Base-by-base conservation (phyloP, 2,113 vertebrate species). In the Eubucco bourcierii region DNA sequence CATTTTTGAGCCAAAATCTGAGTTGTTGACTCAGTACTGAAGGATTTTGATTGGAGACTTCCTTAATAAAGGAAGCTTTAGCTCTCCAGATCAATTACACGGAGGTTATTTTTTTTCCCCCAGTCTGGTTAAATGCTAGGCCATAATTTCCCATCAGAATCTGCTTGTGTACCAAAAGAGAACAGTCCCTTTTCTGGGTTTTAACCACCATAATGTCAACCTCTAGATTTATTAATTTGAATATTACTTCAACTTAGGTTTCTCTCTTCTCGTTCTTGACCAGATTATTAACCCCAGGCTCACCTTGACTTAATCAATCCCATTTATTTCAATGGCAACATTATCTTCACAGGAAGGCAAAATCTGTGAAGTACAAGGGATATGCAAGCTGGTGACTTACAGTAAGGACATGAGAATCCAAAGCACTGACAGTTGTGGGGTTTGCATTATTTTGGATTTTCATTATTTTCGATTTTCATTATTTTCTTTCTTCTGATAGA, bases 281-380 rank as follows among this genome's bases (percentile, higher is more conserved):
- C 88, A 90, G 61, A 84, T 76, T 79, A 59, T 76, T 93, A 95
- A 94, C n/a, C 34, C 47, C 27, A 74, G 15, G n/a, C n/a, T 88
- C 80, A 70, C 39, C 21, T 88, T 8, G 0, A 68, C 15, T 81
- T 66, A 90, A 37, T 59, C 70, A 90, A 37, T 59, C 12, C 16
- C 55, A 66, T 79, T 90, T 75, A 88, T 90, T 90, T 84, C 55
- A 70, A n/a, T 60, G 29, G 37, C 24, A 25, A 52, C 50, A 72
- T 80, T 86, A 80, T 86, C 77, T 84, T 80, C 66, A 81, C 7
- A 94, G 58, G 68, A 94, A 79, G 9, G 21, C 15, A 90, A 84
- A 79, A 77, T 5, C 59, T 81, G 64, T 18, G 39, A 75, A 65
- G 29, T 59, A 65, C 15, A 55, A 72, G n/a, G 0, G 2, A 71